Conservation (phyloP, 30 jellyfish, hydroid and myxozoan genomes). For the Aurelia coerulea region DNA sequence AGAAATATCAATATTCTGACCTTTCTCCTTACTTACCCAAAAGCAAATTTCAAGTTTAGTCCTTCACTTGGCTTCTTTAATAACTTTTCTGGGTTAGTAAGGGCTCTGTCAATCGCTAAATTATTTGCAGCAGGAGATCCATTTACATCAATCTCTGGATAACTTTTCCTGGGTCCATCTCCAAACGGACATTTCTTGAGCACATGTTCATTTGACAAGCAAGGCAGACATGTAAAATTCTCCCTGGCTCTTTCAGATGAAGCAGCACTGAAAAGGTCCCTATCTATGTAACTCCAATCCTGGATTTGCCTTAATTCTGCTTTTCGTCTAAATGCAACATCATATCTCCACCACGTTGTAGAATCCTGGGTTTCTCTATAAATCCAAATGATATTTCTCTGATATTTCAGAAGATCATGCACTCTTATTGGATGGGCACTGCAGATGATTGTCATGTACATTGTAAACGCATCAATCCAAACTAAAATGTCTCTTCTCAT, state of each 20-base stretch:
- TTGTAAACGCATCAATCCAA: constrained; percentile 87
- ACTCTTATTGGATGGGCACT: constrained; percentile 86
- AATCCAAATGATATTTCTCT: constrained; percentile 83
- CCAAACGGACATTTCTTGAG: constrained; percentile 89
- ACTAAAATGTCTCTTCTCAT: constrained; percentile 74
- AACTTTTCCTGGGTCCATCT: constrained; percentile 28
- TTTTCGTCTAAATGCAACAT: constrained; percentile 87
- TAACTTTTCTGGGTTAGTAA: constrained; percentile 90
- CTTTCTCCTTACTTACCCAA: constrained; percentile 70
- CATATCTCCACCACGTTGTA: constrained; percentile 97
- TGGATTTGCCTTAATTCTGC: constrained; percentile 78
- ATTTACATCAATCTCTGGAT: constrained; percentile 28
- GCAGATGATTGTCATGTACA: constrained; percentile 75
- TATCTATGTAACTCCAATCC: constrained; percentile 89
- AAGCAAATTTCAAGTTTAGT: constrained; percentile 88
- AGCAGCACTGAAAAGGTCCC: constrained; percentile 81
- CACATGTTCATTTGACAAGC: constrained; percentile 79
- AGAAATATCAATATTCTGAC: no score
- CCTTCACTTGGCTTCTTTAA: constrained; percentile 90
- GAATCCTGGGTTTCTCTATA: constrained; percentile 87
- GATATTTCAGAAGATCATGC: constrained; percentile 68
- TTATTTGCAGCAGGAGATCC: constrained; percentile 46
- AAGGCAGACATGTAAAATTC: constrained; percentile 63
- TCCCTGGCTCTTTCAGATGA: constrained; percentile 78
- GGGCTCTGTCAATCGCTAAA: constrained; percentile 87